These are phyloP conservation scores for Spodoptera exigua DNA, from an alignment of 2,888 invertebrate species.

Conservation along the genomic window DNA sequence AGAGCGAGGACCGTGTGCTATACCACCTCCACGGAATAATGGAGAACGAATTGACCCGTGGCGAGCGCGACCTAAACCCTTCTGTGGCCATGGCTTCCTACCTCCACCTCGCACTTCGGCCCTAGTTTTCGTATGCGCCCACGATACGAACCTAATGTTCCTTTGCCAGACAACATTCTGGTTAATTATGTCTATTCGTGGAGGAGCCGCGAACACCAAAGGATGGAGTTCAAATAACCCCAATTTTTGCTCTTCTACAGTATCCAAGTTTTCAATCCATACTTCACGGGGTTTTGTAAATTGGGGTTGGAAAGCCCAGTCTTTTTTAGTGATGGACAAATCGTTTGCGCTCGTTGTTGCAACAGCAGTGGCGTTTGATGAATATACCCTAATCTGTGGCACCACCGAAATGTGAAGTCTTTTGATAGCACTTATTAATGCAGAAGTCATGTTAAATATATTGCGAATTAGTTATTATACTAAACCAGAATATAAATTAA, in stretches of 20 bases:
- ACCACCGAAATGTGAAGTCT: conserved; percentile 72
- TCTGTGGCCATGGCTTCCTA: conserved; percentile 99
- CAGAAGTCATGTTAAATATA: conserved; percentile 70
- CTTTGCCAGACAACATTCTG: conserved; percentile 96
- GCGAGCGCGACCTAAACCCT: conserved; percentile 96
- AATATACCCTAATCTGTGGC: conserved; percentile 72
- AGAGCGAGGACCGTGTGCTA: conserved; percentile 96
- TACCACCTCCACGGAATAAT: conserved; percentile 94
- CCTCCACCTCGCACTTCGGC: conserved; percentile 97
- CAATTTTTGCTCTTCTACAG: conserved; percentile 93
- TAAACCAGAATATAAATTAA: conserved; percentile 8
- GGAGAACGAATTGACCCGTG: conserved; percentile 98
- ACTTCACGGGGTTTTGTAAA: conserved; percentile 92
- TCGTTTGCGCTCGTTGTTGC: conserved; percentile 58
- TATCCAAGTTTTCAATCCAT: conserved; percentile 96
- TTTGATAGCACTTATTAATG: conserved; percentile 78
- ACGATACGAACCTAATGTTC: conserved; percentile 94
- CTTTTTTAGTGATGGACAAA: conserved; percentile 77
- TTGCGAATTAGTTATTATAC: conserved; percentile 1
- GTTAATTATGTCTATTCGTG: conserved; percentile 96
- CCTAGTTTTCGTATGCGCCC: conserved; percentile 93
- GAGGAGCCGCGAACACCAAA: conserved; percentile 94
- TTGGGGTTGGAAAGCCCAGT: conserved; percentile 85
- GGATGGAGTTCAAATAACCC: conserved; percentile 97
- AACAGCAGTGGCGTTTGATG: conserved; percentile 62